These are phyloP conservation scores for Meta bourneti DNA, from an alignment of 2,888 invertebrate species.

Conservation along the genomic window DNA sequence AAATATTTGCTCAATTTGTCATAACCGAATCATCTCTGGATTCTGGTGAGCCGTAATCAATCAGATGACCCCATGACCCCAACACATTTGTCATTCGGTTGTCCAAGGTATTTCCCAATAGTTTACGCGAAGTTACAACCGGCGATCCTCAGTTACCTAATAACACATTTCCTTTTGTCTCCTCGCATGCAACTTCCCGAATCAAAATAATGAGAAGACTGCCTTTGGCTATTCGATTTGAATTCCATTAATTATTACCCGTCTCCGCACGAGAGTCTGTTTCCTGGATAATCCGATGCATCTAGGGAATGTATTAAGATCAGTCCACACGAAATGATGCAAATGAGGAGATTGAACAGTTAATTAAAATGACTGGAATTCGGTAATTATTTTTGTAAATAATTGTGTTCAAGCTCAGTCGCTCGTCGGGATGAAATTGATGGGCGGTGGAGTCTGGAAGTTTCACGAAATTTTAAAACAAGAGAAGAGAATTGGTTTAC, in stretches of 20 bases:
- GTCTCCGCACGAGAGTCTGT: slow-evolving; percentile 9
- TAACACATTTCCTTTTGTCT: slow-evolving; percentile 50
- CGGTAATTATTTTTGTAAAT: slow-evolving; percentile 58
- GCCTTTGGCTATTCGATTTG: slow-evolving; percentile 53
- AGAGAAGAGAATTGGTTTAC: slow-evolving; percentile 18
- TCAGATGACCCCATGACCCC: slow-evolving; percentile 54
- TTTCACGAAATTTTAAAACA: slow-evolving; percentile 15
- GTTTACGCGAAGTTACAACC: slow-evolving; percentile 34
- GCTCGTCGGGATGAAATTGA: neutral
- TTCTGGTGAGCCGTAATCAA: slow-evolving; percentile 50
- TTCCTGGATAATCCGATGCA: slow-evolving; percentile 53
- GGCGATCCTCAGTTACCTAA: slow-evolving; percentile 17
- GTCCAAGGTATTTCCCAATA: slow-evolving; percentile 43
- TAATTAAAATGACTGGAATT: slow-evolving; percentile 62
- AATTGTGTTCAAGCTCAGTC: slow-evolving; percentile 24
- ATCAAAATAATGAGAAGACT: slow-evolving; percentile 58
- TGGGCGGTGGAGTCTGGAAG: neutral
- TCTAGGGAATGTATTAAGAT: slow-evolving; percentile 46
- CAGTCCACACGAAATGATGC: slow-evolving; percentile 31
- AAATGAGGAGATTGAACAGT: slow-evolving; percentile 54
- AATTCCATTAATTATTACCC: slow-evolving; percentile 53
- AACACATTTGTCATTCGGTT: slow-evolving; percentile 52
- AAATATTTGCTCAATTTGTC: slow-evolving; percentile 53
- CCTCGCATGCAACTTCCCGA: slow-evolving; percentile 9
- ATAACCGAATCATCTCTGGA: slow-evolving; percentile 26